A percentile compares a stretch with the other conserved stretches of the same genome.
Conservation (phyloP, 2,797 vertebrate genomes). For the Gephyroberyx darwinii region DNA sequence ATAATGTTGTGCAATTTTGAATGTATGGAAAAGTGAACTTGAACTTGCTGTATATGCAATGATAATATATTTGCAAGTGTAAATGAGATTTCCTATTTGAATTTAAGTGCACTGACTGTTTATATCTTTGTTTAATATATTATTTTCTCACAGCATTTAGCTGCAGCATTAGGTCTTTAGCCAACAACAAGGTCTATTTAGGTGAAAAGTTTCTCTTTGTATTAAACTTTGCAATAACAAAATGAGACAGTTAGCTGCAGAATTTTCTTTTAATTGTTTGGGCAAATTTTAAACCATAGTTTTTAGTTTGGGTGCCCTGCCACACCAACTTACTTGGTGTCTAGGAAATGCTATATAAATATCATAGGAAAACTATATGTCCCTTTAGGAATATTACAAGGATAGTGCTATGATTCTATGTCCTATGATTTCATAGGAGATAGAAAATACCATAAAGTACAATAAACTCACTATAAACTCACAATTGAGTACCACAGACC, state of each 20-base stretch:
- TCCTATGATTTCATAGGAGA: too few species aligned
- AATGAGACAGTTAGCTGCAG: neutral
- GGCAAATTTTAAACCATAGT: neutral
- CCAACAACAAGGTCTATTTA: neutral
- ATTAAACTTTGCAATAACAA: slow-evolving; percentile 28
- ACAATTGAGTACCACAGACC: too few species aligned
- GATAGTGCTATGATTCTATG: too few species aligned
- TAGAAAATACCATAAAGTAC: too few species aligned
- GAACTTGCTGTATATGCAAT: neutral
- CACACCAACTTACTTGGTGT: too few species aligned
- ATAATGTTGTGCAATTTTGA: neutral
- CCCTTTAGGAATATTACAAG: too few species aligned
- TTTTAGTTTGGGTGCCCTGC: too few species aligned
- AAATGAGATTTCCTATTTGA: neutral
- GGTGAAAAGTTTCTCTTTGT: neutral
- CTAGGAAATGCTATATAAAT: too few species aligned
- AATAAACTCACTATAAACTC: too few species aligned
- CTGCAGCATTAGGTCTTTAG: neutral
- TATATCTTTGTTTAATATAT: neutral
- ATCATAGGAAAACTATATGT: too few species aligned
- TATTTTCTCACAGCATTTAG: neutral
- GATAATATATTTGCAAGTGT: neutral
- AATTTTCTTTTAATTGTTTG: neutral
- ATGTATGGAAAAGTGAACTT: neutral
- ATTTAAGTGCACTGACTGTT: too few species aligned